A percentile compares a stretch with the other conserved stretches of the same genome.
Conservation (phyloP, 64 coral and sea anemone genomes). For the Pocillopora verrucosa region DNA sequence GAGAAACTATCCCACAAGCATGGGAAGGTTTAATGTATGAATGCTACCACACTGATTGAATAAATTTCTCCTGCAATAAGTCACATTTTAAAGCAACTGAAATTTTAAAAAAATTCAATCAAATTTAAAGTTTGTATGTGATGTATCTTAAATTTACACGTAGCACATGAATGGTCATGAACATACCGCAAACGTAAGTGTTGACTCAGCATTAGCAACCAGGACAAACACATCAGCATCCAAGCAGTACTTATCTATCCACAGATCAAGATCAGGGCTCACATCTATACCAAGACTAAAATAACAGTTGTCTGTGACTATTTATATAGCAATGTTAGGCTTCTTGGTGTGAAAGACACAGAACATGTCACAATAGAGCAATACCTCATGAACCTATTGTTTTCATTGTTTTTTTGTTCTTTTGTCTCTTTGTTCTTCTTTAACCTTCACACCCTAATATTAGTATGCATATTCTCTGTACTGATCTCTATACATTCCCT, state of each 20-base stretch:
- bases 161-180: background rate
- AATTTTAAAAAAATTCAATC: too few relatives aligned
- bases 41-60: background rate
- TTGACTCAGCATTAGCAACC: conserved; percentile 94
- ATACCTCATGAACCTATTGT: background rate
- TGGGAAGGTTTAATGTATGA: background rate
- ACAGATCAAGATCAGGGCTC: conserved; percentile 85
- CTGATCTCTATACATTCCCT: background rate
- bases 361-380: too few relatives aligned
- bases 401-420: too few relatives aligned
- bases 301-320: background rate
- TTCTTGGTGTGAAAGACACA: too few relatives aligned
- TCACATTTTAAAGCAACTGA: too few relatives aligned
- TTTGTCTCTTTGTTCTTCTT: too few relatives aligned
- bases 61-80: background rate
- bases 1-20: background rate
- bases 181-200: conserved; percentile 93
- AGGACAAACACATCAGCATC: conserved; percentile 97
- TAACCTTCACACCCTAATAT: too few relatives aligned
- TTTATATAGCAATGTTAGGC: too few relatives aligned
- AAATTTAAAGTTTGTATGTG: too few relatives aligned
- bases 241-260: conserved; percentile 91
- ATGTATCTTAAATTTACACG: too few relatives aligned
- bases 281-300: conserved; percentile 97
- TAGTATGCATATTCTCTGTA: too few relatives aligned